A percentile compares a stretch with the other conserved stretches of the same genome.
phyloP scores from a whole-genome alignment of 2,888 invertebrate genomes.

The Epirrita christyi region DNA sequence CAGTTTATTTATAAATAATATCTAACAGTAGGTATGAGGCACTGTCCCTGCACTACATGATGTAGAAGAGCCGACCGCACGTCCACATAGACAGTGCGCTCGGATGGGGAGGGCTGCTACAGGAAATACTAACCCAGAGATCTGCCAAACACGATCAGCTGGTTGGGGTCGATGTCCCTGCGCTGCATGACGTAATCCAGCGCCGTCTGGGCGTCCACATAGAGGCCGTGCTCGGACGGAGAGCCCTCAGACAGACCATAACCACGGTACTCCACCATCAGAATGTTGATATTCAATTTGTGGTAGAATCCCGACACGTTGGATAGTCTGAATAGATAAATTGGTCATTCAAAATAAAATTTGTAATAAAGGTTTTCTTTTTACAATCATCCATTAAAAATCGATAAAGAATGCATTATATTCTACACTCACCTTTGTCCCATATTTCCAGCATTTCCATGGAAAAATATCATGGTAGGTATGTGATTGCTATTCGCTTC shows the following conservation, averaged over 20 bases:
- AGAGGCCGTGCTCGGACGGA: slow-evolving; percentile 94
- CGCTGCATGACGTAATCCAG: slow-evolving; percentile 93
- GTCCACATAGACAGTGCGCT: too few relatives aligned
- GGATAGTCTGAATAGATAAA: slow-evolving; percentile 85
- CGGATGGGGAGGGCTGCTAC: too few relatives aligned
- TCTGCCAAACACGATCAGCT: slow-evolving; percentile 95
- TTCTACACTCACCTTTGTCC: slow-evolving; percentile 89
- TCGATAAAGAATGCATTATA: too few relatives aligned
- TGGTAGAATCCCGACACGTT: slow-evolving; percentile 95
- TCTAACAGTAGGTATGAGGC: too few relatives aligned
- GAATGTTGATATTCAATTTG: slow-evolving; percentile 92
- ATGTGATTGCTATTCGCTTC: slow-evolving; percentile 87
- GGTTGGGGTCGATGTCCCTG: slow-evolving; percentile 92
- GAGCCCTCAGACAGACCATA: slow-evolving; percentile 96
- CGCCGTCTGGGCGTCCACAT: slow-evolving; percentile 94
- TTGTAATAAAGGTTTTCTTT: not conserved
- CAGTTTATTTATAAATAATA: too few relatives aligned
- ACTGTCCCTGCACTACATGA: too few relatives aligned
- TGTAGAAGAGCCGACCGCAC: too few relatives aligned
- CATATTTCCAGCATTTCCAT: slow-evolving; percentile 99
- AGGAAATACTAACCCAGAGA: not conserved
- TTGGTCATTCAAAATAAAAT: not conserved
- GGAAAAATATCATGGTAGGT: slow-evolving; percentile 95
- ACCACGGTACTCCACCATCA: slow-evolving; percentile 97
- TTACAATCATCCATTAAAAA: too few relatives aligned